Base-by-base conservation (phyloP, 2,888 invertebrate genomes). In the Nymphalis polychloros region DNA sequence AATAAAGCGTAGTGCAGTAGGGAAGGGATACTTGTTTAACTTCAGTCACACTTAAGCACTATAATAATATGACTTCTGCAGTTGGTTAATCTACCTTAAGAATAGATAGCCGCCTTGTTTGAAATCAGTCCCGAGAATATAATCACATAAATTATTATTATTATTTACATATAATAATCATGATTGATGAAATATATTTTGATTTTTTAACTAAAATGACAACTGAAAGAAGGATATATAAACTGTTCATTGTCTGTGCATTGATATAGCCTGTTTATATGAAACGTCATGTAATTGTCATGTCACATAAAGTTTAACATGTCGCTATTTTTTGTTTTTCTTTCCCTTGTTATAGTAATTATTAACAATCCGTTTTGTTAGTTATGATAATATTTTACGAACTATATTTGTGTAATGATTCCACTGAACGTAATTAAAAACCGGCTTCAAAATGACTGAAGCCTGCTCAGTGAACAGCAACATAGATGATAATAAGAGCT, bases 401-500 rank as follows among this genome's bases (percentile, higher is more conserved):
- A 41, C 59, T 49, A 8, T 10, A 52, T 59, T 4, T 53, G 41
- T 71, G 68, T 62, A 59, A 70, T 69, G 68, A 47, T 63, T 63
- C 50, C 59, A 19, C 59, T 62, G 52, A 49, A 27, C 27, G 13
- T 47, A n/a, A 7, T 49, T 53, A 63, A 65, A 53, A 52, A 68
- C 59, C 35, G 17, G 31, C 47, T 62, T 31, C 64, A 83, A 78
- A 78, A 88, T 87, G 88, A 83, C 87, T 74, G 85, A 85, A 79
- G 72, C 78, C 74, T 82, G 84, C 80, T 81, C 83, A 80, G 81
- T 84, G 83, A 85, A 85, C 81, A 78, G 83, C 75, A 80, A 77
- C 77, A 77, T 77, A 71, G 82, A 78, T 68, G 78, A 80, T 64
- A 76, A 72, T 71, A 81, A 82, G 64, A 72, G 72, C 71, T 67